These are phyloP conservation scores for Diadumene lineata DNA, from an alignment of 92 coral and sea anemone genomes.

Conservation along the genomic window DNA sequence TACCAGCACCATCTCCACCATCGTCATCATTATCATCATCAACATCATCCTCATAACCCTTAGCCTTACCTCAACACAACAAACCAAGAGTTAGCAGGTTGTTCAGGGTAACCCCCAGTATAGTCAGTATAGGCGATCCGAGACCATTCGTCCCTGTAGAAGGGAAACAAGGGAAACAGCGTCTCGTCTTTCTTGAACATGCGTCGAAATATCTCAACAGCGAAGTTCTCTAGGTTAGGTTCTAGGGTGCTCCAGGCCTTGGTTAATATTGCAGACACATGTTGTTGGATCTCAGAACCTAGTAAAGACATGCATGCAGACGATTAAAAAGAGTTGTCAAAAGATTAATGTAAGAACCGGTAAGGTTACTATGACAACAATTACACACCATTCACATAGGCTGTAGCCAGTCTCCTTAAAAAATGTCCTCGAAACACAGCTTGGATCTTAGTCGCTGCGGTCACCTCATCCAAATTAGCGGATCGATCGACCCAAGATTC, in stretches of 20 bases:
- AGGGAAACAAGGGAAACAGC: slow-evolving; percentile 83
- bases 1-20: not conserved
- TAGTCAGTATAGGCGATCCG: slow-evolving; percentile 88
- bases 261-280: slow-evolving; percentile 68
- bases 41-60: not conserved
- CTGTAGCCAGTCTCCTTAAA: slow-evolving; percentile 80
- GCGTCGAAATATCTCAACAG: slow-evolving; percentile 85
- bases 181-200: slow-evolving; percentile 87
- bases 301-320: slow-evolving; percentile 3
- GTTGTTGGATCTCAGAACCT: slow-evolving; percentile 85
- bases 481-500: slow-evolving; percentile 72
- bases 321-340: too few relatives aligned
- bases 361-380: not conserved
- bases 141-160: slow-evolving; percentile 96
- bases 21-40: not conserved
- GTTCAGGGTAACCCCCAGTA: slow-evolving; percentile 80
- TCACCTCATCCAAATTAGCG: slow-evolving; percentile 66
- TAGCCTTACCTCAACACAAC: slow-evolving; percentile 81
- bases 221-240: slow-evolving; percentile 81
- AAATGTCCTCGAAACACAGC: slow-evolving; percentile 88
- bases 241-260: slow-evolving; percentile 83
- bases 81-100: slow-evolving; percentile 95
- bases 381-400: slow-evolving; percentile 65
- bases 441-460: slow-evolving; percentile 91
- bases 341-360: too few relatives aligned